Conservation (phyloP, 2,888 invertebrate species). For the Willowsia nigromaculata region DNA sequence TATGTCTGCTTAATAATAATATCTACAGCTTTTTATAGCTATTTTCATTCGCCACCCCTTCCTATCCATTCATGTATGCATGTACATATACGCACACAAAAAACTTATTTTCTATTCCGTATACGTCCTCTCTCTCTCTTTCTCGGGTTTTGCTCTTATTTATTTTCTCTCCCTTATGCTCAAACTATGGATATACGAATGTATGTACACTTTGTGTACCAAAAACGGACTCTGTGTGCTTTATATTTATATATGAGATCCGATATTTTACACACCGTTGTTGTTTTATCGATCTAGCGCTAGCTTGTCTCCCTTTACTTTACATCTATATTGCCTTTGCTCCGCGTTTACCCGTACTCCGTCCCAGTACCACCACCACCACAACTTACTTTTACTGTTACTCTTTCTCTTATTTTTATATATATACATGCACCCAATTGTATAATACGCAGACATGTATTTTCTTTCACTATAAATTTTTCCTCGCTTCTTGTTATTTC, state of each 20-base stretch:
- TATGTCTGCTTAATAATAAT: slow-evolving; percentile 38
- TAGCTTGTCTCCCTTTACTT: slow-evolving; percentile 51
- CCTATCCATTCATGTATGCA: slow-evolving; percentile 21
- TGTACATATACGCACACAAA: not conserved
- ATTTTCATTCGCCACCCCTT: slow-evolving; percentile 35
- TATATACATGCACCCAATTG: not conserved
- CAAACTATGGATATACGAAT: not conserved
- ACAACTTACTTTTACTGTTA: slow-evolving; percentile 25
- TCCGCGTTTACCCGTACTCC: not conserved
- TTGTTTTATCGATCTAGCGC: slow-evolving; percentile 65
- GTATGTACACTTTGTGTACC: too few relatives aligned
- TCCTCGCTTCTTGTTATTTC: slow-evolving; percentile 18
- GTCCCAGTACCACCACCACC: not conserved
- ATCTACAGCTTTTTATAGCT: slow-evolving; percentile 30
- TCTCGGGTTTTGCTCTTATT: slow-evolving; percentile 51
- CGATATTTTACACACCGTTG: slow-evolving; percentile 65
- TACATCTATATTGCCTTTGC: slow-evolving; percentile 28
- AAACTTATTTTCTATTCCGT: slow-evolving; percentile 50
- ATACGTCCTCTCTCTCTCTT: slow-evolving; percentile 27
- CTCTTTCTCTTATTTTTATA: slow-evolving; percentile 18
- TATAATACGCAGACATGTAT: not conserved
- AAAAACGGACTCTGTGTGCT: slow-evolving; percentile 51
- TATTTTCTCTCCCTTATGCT: not conserved
- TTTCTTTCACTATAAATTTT: not conserved
- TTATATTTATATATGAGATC: slow-evolving; percentile 47